phyloP scores from a whole-genome alignment of 2,888 invertebrate genomes.

The Euplexia lucipara region DNA sequence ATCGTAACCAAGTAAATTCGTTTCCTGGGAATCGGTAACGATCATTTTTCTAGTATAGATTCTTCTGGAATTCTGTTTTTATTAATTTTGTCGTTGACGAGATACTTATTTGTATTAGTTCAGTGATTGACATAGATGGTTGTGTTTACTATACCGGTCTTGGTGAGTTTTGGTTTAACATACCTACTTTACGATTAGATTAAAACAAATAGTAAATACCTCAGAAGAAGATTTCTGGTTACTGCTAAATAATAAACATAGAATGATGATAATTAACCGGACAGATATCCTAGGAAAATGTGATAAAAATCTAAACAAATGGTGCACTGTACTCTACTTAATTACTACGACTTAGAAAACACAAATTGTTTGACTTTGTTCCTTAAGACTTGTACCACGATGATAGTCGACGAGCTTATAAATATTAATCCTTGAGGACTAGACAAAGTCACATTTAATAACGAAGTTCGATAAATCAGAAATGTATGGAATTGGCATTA shows the following conservation, averaged over 20 bases:
- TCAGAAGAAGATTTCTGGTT: neutral
- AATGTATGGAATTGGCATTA: too few species aligned
- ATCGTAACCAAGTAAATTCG: neutral
- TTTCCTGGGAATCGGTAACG: neutral
- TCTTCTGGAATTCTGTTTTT: constrained; percentile 3
- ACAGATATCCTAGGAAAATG: neutral
- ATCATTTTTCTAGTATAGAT: neutral
- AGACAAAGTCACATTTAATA: too few species aligned
- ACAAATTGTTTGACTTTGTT: too few species aligned
- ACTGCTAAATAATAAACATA: neutral
- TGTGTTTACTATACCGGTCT: constrained; percentile 17
- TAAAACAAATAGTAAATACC: constrained; percentile 13
- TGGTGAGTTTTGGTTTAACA: constrained; percentile 1
- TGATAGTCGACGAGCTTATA: too few species aligned
- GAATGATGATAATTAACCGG: neutral
- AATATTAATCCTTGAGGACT: too few species aligned
- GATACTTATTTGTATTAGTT: neutral
- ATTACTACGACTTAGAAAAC: too few species aligned
- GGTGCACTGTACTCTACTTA: neutral
- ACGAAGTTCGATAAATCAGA: too few species aligned
- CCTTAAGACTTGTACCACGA: too few species aligned
- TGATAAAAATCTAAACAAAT: neutral
- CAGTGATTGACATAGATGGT: constrained; percentile 21
- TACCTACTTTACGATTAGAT: constrained; percentile 2
- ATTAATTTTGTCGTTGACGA: neutral